phyloP scores from a whole-genome alignment of 2,113 vertebrate genomes.

The Helogale parvula region DNA sequence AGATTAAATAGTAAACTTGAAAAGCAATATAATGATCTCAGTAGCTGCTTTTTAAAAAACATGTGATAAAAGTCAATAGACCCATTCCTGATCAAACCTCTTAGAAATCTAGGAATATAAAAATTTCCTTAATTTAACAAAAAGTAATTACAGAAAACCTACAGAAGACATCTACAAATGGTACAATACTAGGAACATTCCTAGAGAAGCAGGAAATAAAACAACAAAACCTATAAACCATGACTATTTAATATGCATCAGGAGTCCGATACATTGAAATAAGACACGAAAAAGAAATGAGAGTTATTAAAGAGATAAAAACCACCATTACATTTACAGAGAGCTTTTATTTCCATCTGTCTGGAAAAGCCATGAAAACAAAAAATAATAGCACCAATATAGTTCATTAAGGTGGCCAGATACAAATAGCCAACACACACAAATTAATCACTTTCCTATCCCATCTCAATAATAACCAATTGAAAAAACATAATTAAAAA shows the following conservation, averaged over 20 bases:
- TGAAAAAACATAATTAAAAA: background rate
- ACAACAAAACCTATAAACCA: background rate
- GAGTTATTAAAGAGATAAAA: background rate
- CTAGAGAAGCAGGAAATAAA: background rate
- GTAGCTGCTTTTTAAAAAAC: background rate
- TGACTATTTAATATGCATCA: background rate
- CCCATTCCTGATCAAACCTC: background rate
- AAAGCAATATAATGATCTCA: background rate
- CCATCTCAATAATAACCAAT: background rate
- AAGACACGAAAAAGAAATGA: constrained; percentile 8
- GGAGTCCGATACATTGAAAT: background rate
- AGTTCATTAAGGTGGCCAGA: background rate
- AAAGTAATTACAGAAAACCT: background rate
- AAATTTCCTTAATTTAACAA: background rate
- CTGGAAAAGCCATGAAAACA: constrained; percentile 1
- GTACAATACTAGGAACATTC: background rate
- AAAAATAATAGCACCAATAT: background rate
- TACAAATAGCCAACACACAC: background rate
- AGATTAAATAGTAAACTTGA: constrained; percentile 15
- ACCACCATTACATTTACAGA: background rate
- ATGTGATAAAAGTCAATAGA: background rate
- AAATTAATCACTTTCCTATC: background rate
- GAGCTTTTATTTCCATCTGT: background rate
- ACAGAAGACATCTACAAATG: background rate
- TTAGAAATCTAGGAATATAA: constrained; percentile 39